Base-by-base conservation (phyloP, 2,113 vertebrate species). In the Saimiri boliviensis region DNA sequence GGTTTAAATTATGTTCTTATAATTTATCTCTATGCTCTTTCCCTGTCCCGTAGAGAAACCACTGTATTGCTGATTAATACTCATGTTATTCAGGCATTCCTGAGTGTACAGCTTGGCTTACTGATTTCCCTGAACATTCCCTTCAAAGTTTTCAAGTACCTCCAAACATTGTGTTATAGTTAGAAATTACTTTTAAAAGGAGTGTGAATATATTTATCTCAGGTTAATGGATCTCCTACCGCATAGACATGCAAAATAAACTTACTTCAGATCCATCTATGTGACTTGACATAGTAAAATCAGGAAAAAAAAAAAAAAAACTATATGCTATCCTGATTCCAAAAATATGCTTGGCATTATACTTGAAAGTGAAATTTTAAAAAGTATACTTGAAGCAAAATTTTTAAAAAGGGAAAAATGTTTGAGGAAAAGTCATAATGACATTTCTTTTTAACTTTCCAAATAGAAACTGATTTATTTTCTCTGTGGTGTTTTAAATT, bases 101-200 rank as follows among this genome's bases (percentile, higher is more conserved):
- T 98, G 97, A 97, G 85, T 66, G n/a, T 95, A 96, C 94, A 93
- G 20, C 37, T 98, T 96, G 96, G 19, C 89, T 96, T 97, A 80
- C 32, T 84, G 68, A 89, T 98, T 91, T 94, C 20, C n/a, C 70
- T 97, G 94, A 96, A 83, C 77, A 90, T n/a, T 84, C 68, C 93
- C 94, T 95, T 96, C 71, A 95, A 96, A 77, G 40, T 35, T 80
- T 95, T 96, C 86, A 88, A 21, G 93, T 95, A 49, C 49, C 95
- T 95, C 54, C n/a, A 95, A 97, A 60, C 63, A 71, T 87, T 93
- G 37, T 87, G 27, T 37, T 80, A 80, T 20, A 91, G 82, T 82
- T 74, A 85, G 42, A 93, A 79, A 42, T 88, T 45, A 91, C 40
- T 86, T 93, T 49, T 91, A 95, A 66, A 73, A 79, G 83, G 58